Evolutionary conservation across 2,797 vertebrate species (phyloP).

Genomic region (Mastacembelus armatus): DNA sequence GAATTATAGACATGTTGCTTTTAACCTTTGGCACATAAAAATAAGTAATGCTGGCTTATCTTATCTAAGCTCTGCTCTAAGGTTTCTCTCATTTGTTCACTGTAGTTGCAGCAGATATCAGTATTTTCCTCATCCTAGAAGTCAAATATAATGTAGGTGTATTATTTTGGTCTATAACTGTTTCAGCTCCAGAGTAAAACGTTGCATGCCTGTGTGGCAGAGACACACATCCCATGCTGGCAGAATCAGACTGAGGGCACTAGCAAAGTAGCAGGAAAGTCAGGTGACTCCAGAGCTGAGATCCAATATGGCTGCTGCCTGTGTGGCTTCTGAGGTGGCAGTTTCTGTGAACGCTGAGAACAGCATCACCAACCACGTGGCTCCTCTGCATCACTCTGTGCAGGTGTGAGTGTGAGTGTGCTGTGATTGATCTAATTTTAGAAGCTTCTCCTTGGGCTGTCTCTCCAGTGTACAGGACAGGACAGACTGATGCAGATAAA

Average conservation of each 20-base stretch:
- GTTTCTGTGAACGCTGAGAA: slow-evolving; percentile 72
- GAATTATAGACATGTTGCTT: neutral
- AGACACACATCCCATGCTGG: slow-evolving; percentile 22
- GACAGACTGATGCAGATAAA: slow-evolving; percentile 18
- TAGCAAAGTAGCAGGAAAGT: slow-evolving; percentile 65
- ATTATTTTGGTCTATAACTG: neutral
- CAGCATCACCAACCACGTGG: slow-evolving; percentile 74
- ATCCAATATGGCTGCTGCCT: slow-evolving; percentile 78
- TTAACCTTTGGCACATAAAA: slow-evolving; percentile 12
- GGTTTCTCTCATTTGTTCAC: neutral
- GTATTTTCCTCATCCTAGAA: neutral
- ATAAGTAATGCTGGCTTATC: neutral
- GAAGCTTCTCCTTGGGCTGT: slow-evolving; percentile 39
- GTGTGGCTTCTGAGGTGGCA: slow-evolving; percentile 76
- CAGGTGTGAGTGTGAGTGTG: slow-evolving; percentile 61
- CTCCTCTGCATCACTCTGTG: slow-evolving; percentile 71
- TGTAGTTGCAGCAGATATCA: slow-evolving; percentile 22
- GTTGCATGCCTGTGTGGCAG: slow-evolving; percentile 4
- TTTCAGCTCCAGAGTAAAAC: neutral
- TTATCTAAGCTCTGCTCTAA: slow-evolving; percentile 9
- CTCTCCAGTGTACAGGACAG: slow-evolving; percentile 21
- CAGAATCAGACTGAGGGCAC: slow-evolving; percentile 47
- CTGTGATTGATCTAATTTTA: slow-evolving; percentile 69
- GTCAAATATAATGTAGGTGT: slow-evolving; percentile 16
- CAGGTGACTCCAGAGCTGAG: slow-evolving; percentile 73